Conservation (phyloP, 2,113 vertebrate species). For the Ciconia boyciana region DNA sequence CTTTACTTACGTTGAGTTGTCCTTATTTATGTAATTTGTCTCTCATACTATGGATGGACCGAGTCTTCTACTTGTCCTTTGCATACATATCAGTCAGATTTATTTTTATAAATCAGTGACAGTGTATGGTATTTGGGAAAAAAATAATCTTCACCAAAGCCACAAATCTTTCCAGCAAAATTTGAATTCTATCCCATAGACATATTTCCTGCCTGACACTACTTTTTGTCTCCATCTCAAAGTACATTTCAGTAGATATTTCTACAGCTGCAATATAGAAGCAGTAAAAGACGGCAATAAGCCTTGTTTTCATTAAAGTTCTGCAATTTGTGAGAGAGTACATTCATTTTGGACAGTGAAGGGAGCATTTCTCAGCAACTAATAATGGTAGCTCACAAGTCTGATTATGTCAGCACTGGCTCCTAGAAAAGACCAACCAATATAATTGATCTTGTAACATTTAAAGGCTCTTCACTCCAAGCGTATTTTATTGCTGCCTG, state of each 20-base stretch:
- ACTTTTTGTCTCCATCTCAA: not conserved
- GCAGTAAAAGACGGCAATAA: constrained; percentile 12
- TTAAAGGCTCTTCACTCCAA: constrained; percentile 43
- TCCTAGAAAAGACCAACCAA: constrained; percentile 50
- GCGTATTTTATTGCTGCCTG: constrained; percentile 23
- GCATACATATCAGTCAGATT: not conserved
- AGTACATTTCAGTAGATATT: not conserved
- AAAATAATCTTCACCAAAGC: not conserved
- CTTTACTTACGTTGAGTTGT: not conserved
- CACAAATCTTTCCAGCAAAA: not conserved
- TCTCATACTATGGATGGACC: not conserved
- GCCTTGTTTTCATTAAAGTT: constrained; percentile 7
- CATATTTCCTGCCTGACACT: not conserved
- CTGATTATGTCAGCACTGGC: constrained; percentile 36
- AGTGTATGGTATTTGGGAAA: too few species aligned
- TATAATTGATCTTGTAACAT: constrained; percentile 58
- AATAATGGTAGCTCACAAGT: constrained; percentile 1
- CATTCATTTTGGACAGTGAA: constrained; percentile 2
- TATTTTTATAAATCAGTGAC: not conserved
- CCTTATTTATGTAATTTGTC: not conserved
- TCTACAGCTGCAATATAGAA: not conserved
- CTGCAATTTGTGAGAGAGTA: not conserved
- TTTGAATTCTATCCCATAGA: not conserved
- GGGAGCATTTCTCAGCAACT: not conserved
- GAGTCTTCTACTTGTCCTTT: not conserved